Conservation (phyloP, 2,888 invertebrate species). For the Metacarcinus magister region DNA sequence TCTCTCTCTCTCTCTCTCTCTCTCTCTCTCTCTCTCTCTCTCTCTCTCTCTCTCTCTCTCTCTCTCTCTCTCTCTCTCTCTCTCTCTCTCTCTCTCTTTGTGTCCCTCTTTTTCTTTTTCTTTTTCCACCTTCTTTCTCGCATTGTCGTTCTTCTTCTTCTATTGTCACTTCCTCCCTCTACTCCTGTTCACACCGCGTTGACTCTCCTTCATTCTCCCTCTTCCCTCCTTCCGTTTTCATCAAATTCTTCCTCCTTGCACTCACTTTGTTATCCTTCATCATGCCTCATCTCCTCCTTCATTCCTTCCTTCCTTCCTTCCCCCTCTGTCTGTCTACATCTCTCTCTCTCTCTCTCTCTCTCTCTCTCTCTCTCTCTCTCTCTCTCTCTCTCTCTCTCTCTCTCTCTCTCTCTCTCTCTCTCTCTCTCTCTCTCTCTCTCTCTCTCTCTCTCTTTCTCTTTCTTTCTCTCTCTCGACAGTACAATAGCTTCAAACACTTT, state of each 20-base stretch:
- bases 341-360: neutral
- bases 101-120: neutral
- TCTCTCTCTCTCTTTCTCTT: neutral
- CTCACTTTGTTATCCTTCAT: neutral
- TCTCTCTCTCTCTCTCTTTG: slow-evolving; percentile 40
- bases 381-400: neutral
- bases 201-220: too few relatives aligned
- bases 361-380: neutral
- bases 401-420: neutral
- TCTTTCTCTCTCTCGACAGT: neutral
- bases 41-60: slow-evolving; percentile 51
- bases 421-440: neutral
- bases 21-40: neutral
- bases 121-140: too few relatives aligned
- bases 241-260: neutral
- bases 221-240: neutral
- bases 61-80: slow-evolving; percentile 52
- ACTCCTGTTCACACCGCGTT: too few relatives aligned
- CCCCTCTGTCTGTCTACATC: neutral
- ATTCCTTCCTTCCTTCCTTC: neutral
- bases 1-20: neutral
- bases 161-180: too few relatives aligned
- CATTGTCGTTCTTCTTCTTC: too few relatives aligned
- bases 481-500: too few relatives aligned
- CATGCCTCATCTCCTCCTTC: slow-evolving; percentile 4